Evolutionary conservation across 2,888 invertebrate species (phyloP), one percentile per base, ranked within the genome.

Genomic region (Sceliomorpha sp.): DNA sequence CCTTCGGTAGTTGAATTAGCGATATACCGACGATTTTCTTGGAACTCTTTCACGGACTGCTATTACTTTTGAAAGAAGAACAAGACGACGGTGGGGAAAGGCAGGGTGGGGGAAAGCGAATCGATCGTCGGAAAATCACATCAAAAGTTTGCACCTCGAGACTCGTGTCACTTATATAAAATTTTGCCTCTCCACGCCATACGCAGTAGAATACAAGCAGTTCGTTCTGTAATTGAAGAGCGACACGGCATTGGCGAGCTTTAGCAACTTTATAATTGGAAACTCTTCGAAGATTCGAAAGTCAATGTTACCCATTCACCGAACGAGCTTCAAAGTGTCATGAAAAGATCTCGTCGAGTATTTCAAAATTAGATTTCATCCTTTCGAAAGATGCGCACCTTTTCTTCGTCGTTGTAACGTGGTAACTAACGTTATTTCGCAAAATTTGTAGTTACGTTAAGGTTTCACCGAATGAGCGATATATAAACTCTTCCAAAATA

Each of bases 241-340:
- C 17, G 44, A 37, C 31, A n/a, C 32, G 14, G 40, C 24, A 13
- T n/a, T 10, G 29, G 37, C 14, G 45, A 50, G 51, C 45, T 53
- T 62, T 45, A 37, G 34, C 31, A 53, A 53, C 20, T 51, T 62
- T 39, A 62, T 62, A 62, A 62, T 62, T 62, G 62, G 45, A 62
- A 62, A 62, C 44, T 53, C 15, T 48, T 29, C 36, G 17, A 44
- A 60, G 60, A 44, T 45, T 32, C 31, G 26, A 50, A 45, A 53
- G 39, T 62, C 45, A 29, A 6, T 39, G 62, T 53, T 53, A 32
- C 12, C 36, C 37, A 53, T 60, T 51, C 29, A 44, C 32, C 24
- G 29, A 20, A 24, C 31, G 34, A 29, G 37, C 44, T 31, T 53
- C 45, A 50, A 60, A 39, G 12, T 53, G 45, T 62, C 51, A 39